Evolutionary conservation across 2,797 vertebrate species (phyloP).

Genomic region (Vireo griseus): DNA sequence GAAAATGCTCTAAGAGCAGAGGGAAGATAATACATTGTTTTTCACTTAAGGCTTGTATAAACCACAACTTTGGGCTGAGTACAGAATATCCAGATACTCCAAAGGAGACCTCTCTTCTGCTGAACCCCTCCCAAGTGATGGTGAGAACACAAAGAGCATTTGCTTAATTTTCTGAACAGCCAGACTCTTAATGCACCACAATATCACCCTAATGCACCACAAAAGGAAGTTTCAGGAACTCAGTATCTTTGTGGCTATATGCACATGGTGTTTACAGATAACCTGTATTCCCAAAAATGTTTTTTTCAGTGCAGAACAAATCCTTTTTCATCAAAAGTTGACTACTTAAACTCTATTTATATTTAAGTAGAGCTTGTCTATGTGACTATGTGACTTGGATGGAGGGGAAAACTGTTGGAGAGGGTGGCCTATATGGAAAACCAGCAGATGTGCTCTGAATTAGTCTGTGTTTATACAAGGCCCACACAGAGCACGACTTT

Average conservation of each 20-base stretch:
- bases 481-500: not conserved
- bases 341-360: not conserved
- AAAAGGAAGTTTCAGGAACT: not conserved
- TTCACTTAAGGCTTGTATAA: not conserved
- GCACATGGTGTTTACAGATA: rapidly evolving
- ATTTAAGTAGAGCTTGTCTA: not conserved
- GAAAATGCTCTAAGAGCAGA: not conserved
- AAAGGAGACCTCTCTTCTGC: not conserved
- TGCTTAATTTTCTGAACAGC: not conserved
- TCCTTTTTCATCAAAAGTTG: not conserved
- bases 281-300: not conserved
- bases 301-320: not conserved
- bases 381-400: not conserved
- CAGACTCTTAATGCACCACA: not conserved
- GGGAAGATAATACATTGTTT: not conserved
- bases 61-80: not conserved
- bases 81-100: not conserved
- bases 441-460: not conserved
- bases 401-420: not conserved
- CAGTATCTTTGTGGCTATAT: not conserved
- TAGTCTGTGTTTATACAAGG: not conserved
- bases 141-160: not conserved
- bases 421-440: not conserved
- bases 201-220: not conserved
- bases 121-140: not conserved